These are phyloP conservation scores for Tragulus kanchil DNA, from an alignment of 2,113 vertebrate species.

Conservation along the genomic window DNA sequence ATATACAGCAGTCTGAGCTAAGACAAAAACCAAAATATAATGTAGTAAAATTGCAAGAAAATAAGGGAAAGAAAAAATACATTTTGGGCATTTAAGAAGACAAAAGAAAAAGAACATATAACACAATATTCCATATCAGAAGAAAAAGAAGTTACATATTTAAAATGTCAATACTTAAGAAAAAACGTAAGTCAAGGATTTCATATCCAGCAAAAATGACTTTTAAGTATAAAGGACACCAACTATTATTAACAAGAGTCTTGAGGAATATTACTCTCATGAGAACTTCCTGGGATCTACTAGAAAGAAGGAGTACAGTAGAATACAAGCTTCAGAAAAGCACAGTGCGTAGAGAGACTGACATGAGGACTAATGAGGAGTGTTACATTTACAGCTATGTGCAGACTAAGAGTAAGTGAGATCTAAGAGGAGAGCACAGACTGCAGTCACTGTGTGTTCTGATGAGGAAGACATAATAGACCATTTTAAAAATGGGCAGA, in stretches of 20 bases:
- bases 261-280: not conserved
- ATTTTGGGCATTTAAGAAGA: not conserved
- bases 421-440: not conserved
- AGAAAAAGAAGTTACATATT: not conserved
- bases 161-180: not conserved
- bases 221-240: not conserved
- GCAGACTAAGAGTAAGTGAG: not conserved
- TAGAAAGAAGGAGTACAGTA: not conserved
- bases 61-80: not conserved
- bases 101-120: not conserved
- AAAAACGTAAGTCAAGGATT: not conserved
- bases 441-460: not conserved
- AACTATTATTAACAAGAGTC: not conserved
- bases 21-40: not conserved
- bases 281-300: not conserved
- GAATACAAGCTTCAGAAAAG: slow-evolving; percentile 19
- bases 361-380: not conserved
- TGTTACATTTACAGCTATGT: not conserved
- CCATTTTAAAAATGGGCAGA: not conserved
- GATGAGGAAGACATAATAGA: not conserved
- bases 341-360: not conserved
- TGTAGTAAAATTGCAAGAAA: not conserved
- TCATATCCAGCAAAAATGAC: not conserved
- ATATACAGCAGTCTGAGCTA: not conserved
- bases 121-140: not conserved